Evolutionary conservation across 2,113 vertebrate species (phyloP), one percentile per base, ranked within the genome.

Genomic region (Calyptommatus sinebrachiatus): DNA sequence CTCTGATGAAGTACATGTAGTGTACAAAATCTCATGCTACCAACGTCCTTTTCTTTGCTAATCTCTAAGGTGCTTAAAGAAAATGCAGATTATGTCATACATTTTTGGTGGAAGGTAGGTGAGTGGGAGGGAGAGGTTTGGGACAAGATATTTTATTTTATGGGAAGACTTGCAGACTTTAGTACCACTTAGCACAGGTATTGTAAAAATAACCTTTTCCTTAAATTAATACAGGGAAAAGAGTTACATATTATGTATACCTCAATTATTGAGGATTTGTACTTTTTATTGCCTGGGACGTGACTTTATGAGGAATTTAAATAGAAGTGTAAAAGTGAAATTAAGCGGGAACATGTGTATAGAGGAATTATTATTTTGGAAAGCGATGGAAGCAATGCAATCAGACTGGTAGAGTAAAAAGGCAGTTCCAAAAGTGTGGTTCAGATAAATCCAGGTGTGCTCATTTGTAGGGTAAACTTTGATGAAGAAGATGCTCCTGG

Each of bases 381-480:
- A 71, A 82, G 0, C 1, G 57, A 83, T 60, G 21, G 41, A 73
- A 70, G 31, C 31, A 41, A 61, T 70, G 7, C 41, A 60, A 24
- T 31, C 45, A 46, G 72, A 48, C 24, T 60, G 81, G 41, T 0
- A 0, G 11, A 16, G 9, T 82, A 22, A 61, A 60, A 76, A 70
- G 53, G 63, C 66, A 26, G 69, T 26, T 75, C 29, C 24, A 8
- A 76, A 73, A 86, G 79, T 81, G 66, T 78, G 26, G 35, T 31
- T 78, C 50, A 69, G 82, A 66, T 0, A 0, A 50, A 41, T 90
- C 62, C 68, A 77, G 82, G 74, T 50, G 79, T 46, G 57, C 73
- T 62, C 62, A 83, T 83, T n/a, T 87, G 65, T 20, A 68, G 60
- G 67, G 76, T 71, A n/a, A 61, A 78, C 84, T 83, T 79, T 85